Base-by-base conservation (phyloP, 2,888 invertebrate species). In the Petrolisthes cinctipes region DNA sequence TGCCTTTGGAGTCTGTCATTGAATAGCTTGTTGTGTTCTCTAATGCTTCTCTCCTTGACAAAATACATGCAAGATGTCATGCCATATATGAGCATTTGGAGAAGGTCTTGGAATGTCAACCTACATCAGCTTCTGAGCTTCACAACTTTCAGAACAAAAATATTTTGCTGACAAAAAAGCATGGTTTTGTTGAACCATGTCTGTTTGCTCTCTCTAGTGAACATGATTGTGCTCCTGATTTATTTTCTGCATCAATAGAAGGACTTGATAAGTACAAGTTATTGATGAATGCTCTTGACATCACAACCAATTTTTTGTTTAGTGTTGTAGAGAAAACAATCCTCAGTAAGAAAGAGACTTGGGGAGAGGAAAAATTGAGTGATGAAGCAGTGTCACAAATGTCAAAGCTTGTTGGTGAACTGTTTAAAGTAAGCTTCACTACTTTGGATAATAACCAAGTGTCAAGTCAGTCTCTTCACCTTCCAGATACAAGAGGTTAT, bases 171-270 rank as follows among this genome's bases (percentile, higher is more conserved):
- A 86, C 86, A 6, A 86, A 81, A 11, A 82, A 57, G 5, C 17
- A 54, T 82, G 86, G 86, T 14, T 86, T 86, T 54, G 75, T 54
- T 14, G 68, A 78, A 17, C 86, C 86, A 82, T 57, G 23, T 3
- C 66, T 53, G 23, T 86, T 86, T 86, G 82, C 82, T n/a, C 7
- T 78, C 20, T 51, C 20, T 5, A 66, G 56, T 17, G 54, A 82
- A 9, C 51, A 9, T 76, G 68, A 86, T 37, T 86, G 86, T 54
- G 73, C 86, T 17, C 86, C 86, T 23, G 86, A 82, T 37, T 73
- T 86, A 37, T 86, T 86, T 54, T 66, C 76, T 37, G 86, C 56
- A 23, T 20, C 14, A 14, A 68, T 37, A 37, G 86, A 86, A 53
- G 78, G 79, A 4, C 82, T 86, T 20, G 9, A 20, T 11, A 66